Base-by-base conservation (phyloP, 2,888 invertebrate genomes). In the Chironomus riparius region DNA sequence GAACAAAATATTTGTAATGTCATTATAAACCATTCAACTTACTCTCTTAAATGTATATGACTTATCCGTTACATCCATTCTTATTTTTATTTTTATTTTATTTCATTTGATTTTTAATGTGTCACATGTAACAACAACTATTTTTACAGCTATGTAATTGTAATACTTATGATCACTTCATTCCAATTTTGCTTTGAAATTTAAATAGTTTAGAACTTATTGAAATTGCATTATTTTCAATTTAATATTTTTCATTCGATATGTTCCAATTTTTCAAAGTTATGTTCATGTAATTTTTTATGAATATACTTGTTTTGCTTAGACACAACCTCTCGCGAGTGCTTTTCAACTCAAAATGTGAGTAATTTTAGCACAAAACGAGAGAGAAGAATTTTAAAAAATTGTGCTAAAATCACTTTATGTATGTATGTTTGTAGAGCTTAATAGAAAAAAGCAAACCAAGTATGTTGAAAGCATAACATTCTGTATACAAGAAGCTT, bases 61-160 rank as follows among this genome's bases (percentile, higher is more conserved):
- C 68, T 74, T 74, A 74, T 74, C 74, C 62, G 74, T 65, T 74
- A 65, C 24, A 74, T 74, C 74, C 74, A 74, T 74, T 68, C 10
- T 38, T 38, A 38, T 38, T 68, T 38, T 38, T 38, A 38, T 38
- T 38, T 28, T 38, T 38, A 10, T 38, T 38, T 38, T 38, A 38
- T 1, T 38, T 38, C 38, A 38, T 38, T 38, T 38, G 38, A 38
- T 38, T 38, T 38, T 22, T 50, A 13, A 2, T 22, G 7, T 12
- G 12, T 24, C 48, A 47, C 56, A 13, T 56, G n/a, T 56, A 15
- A 56, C 56, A 18, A 56, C n/a, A 56, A 56, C 15, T 15, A 10
- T 56, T 18, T 56, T 56, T 15, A 56, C 56, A 56, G n/a, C 18
- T 18, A 56, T 56, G 56, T 18, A 56, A n/a, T 15, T 56, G 56